Evolutionary conservation across 2,888 invertebrate genomes (phyloP).

Genomic region (Tubulanus polymorphus): DNA sequence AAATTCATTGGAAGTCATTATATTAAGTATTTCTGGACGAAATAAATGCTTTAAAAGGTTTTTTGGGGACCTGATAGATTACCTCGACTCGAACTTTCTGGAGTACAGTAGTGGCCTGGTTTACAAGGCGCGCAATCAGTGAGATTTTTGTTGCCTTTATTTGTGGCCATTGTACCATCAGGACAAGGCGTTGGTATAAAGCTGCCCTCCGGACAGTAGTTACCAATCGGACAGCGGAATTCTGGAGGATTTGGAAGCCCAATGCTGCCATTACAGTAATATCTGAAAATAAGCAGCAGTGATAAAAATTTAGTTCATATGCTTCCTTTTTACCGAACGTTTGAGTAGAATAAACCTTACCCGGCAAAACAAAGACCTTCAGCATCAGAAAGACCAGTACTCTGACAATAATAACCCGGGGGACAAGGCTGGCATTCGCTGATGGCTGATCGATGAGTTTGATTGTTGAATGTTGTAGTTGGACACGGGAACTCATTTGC

Average conservation of each 20-base stretch:
- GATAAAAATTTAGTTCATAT: neutral
- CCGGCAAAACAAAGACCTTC: conserved; percentile 46
- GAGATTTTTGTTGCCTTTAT: conserved; percentile 36
- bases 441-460: conserved; percentile 24
- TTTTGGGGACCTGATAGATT: too few relatives aligned
- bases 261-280: conserved; percentile 46
- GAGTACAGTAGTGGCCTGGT: conserved; percentile 43
- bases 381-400: conserved; percentile 36
- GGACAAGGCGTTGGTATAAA: conserved; percentile 37
- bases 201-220: conserved; percentile 47
- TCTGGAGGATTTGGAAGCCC: conserved; percentile 35
- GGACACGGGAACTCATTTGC: conserved; percentile 41
- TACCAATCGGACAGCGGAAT: conserved; percentile 44
- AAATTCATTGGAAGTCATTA: neutral
- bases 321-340: neutral
- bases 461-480: conserved; percentile 44
- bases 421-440: conserved; percentile 41
- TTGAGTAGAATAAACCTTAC: too few relatives aligned
- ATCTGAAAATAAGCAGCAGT: conserved; percentile 21
- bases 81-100: conserved; percentile 41
- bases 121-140: conserved; percentile 41
- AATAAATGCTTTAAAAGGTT: too few relatives aligned
- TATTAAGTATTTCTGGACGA: too few relatives aligned
- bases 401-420: conserved; percentile 46
- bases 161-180: conserved; percentile 41